Evolutionary conservation across 2,113 vertebrate genomes (phyloP).

Genomic region (Salvelinus sp.): DNA sequence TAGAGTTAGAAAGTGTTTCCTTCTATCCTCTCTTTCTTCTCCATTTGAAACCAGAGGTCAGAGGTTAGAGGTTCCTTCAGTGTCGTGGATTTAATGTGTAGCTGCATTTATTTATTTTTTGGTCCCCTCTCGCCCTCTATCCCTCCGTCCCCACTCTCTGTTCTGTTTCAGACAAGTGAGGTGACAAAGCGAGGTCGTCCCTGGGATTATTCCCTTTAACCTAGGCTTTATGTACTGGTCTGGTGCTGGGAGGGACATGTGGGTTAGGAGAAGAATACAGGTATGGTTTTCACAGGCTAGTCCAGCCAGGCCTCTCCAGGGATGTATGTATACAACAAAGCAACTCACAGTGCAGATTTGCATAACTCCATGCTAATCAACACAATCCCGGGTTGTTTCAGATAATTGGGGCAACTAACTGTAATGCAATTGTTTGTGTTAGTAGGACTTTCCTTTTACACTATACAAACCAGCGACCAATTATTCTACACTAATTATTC

Average conservation of each 20-base stretch:
- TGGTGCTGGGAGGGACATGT: slow-evolving; percentile 52
- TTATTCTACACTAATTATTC: slow-evolving; percentile 34
- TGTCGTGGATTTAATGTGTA: slow-evolving; percentile 64
- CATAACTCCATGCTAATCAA: slow-evolving; percentile 57
- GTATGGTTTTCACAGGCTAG: slow-evolving; percentile 51
- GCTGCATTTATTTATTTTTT: slow-evolving; percentile 37
- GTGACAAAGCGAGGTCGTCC: slow-evolving; percentile 70
- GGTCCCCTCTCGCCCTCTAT: slow-evolving; percentile 14
- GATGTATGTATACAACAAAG: slow-evolving; percentile 58
- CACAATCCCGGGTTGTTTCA: slow-evolving; percentile 55
- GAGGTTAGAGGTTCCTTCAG: slow-evolving; percentile 68
- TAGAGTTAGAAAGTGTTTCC: slow-evolving; percentile 55
- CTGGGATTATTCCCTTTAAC: slow-evolving; percentile 61
- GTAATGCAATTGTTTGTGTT: slow-evolving; percentile 44
- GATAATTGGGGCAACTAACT: slow-evolving; percentile 60
- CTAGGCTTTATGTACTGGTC: slow-evolving; percentile 59
- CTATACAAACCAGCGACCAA: slow-evolving; percentile 29
- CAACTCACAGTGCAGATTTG: slow-evolving; percentile 46
- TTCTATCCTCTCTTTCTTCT: slow-evolving; percentile 15
- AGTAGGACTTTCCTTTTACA: slow-evolving; percentile 26
- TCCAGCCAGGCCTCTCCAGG: slow-evolving; percentile 28
- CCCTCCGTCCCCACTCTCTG: slow-evolving; percentile 8
- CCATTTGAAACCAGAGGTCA: slow-evolving; percentile 53
- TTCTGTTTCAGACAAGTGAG: slow-evolving; percentile 48
- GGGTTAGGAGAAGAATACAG: slow-evolving; percentile 50